These are phyloP conservation scores for Serranus cabrilla DNA, from an alignment of 2,797 vertebrate species.

Conservation along the genomic window DNA sequence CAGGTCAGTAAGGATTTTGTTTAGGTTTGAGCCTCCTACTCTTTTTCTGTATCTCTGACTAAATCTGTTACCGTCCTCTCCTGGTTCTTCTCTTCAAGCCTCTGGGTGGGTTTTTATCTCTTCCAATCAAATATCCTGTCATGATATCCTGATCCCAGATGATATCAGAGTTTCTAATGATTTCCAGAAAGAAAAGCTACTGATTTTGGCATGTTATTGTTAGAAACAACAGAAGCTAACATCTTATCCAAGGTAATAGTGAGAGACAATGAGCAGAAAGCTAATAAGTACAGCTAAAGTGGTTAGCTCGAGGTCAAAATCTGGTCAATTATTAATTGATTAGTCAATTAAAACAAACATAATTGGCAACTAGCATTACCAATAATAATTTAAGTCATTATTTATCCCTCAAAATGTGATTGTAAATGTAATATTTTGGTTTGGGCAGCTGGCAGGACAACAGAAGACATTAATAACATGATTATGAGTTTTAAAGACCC, in stretches of 20 bases:
- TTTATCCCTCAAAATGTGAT: not conserved
- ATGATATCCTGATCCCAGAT: not conserved
- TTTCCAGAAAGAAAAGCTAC: not conserved
- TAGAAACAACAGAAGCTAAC: not conserved
- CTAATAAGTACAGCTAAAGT: not conserved
- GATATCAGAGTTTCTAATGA: not conserved
- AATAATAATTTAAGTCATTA: not conserved
- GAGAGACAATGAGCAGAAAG: not conserved
- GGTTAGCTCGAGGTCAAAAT: no score
- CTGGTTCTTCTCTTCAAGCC: slow-evolving; percentile 8
- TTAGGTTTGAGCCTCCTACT: not conserved
- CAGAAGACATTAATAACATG: not conserved
- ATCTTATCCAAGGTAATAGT: not conserved
- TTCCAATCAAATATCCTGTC: slow-evolving; percentile 27
- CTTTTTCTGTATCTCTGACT: slow-evolving; percentile 2
- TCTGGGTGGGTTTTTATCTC: slow-evolving; percentile 6
- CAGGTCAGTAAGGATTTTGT: slow-evolving; percentile 3
- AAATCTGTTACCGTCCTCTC: not conserved
- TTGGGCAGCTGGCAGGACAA: not conserved
- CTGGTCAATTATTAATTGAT: not conserved
- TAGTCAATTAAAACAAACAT: not conserved
- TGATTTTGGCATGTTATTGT: not conserved
- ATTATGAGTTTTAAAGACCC: not conserved
- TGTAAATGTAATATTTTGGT: not conserved
- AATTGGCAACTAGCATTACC: not conserved